These are phyloP conservation scores for Keiferia lycopersicella DNA, from an alignment of 2,888 invertebrate species.

Conservation along the genomic window DNA sequence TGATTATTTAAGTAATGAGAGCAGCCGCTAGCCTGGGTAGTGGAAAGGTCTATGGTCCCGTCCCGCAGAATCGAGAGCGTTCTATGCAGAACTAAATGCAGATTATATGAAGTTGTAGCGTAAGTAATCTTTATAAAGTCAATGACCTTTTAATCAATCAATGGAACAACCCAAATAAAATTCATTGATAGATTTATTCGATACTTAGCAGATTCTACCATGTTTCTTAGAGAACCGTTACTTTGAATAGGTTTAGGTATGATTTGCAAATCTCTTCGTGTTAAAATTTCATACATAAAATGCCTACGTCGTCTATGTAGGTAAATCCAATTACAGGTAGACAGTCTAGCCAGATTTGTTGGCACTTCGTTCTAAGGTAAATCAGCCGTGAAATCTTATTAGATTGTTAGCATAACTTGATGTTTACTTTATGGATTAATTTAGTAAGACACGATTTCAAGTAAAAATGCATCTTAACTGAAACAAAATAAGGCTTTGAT, in stretches of 20 bases:
- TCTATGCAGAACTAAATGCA: too few species aligned
- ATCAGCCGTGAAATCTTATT: conserved; percentile 4
- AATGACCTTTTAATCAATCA: too few species aligned
- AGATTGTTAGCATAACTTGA: not conserved
- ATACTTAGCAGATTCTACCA: too few species aligned
- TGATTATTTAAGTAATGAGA: too few species aligned
- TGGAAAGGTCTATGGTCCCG: too few species aligned
- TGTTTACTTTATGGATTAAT: not conserved
- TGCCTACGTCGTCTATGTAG: not conserved
- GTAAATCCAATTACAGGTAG: conserved; percentile 1
- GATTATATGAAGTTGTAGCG: too few species aligned
- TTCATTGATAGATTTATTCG: too few species aligned
- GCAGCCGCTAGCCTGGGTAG: too few species aligned
- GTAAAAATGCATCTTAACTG: not conserved
- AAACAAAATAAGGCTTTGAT: too few species aligned
- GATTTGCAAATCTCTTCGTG: not conserved
- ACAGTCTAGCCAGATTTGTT: not conserved
- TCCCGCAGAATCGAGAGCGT: too few species aligned
- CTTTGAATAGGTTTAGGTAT: not conserved
- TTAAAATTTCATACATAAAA: not conserved
- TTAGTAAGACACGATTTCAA: not conserved
- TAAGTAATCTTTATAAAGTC: too few species aligned
- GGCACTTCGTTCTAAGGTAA: not conserved
- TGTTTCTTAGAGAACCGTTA: not conserved
- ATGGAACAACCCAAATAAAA: too few species aligned